Percentiles rank a stretch among this genome's conserved stretches.
Conservation (phyloP, 2,113 vertebrate species). For the Eurystomus gularis region DNA sequence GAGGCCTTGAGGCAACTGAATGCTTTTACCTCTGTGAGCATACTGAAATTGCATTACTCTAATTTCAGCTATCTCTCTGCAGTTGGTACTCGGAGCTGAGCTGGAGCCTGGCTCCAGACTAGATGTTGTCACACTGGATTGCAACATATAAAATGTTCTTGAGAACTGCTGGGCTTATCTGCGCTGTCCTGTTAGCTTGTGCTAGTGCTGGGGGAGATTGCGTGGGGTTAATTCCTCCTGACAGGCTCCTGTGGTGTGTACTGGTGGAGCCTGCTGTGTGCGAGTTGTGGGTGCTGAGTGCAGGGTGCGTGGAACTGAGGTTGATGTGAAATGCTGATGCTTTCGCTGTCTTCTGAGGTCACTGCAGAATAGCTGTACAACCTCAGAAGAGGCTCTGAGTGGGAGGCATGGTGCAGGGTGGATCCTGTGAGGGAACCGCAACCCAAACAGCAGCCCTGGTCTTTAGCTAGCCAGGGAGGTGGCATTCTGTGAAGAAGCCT, state of each 20-base stretch:
- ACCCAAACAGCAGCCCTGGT: neutral
- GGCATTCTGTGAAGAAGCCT: neutral
- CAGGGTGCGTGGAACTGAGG: neutral
- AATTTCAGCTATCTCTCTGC: slow-evolving; percentile 4
- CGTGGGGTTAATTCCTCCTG: neutral
- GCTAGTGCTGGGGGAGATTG: rapidly evolving
- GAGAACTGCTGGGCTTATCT: neutral
- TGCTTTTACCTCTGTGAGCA: slow-evolving; percentile 61
- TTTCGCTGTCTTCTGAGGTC: neutral
- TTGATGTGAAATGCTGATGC: neutral
- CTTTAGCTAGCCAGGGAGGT: neutral
- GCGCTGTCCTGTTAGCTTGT: neutral
- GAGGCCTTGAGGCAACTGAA: slow-evolving; percentile 60
- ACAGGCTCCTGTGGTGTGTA: neutral
- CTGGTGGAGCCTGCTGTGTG: rapidly evolving
- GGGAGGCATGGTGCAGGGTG: neutral
- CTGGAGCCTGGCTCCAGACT: neutral
- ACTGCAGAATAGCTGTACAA: neutral
- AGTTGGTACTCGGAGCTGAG: neutral
- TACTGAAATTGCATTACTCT: slow-evolving; percentile 8
- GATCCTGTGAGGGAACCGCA: neutral
- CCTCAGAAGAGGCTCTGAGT: neutral
- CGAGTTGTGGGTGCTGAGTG: neutral
- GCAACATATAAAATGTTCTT: neutral
- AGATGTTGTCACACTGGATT: neutral